Base-by-base conservation (phyloP, 1,140 invertebrate genomes). In the Drosophila erecta region DNA sequence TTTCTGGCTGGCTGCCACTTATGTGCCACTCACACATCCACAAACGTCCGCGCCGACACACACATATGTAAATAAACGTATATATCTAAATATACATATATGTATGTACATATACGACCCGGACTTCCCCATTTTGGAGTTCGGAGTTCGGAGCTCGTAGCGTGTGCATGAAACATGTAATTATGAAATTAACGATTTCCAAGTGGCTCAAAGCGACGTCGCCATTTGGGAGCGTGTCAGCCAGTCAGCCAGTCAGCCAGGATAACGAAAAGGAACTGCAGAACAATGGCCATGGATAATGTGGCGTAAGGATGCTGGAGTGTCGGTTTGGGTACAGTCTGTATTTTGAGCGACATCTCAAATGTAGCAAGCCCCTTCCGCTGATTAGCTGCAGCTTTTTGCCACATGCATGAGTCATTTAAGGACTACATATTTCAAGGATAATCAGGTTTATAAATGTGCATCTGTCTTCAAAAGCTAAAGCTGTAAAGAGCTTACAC, bases 151-250 rank as follows among this genome's bases (percentile, higher is more conserved):
- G 17, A 53, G 50, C 58, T 66, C 50, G 59, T 43, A 78, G 69
- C 75, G 76, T 84, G 80, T 81, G 72, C 81, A 90, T 90, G 86
- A 90, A 90, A 90, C 86, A 90, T 90, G 86, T 87, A 90, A 90
- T 90, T 90, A 90, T 86, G 86, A 90, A 90, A 90, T 90, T 90
- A 90, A 90, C 86, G 86, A 86, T 90, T 90, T 62, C 81, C 86
- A 87, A 87, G 84, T 87, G 84, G 84, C 84, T 80, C 67, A 89
- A 83, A 87, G 75, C 69, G 60, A 67, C 65, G 49, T 43, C 46
- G 62, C 66, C 41, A 67, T 55, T 62, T 76, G 65, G 55, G 57
- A 57, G 62, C 53, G 58, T 81, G 73, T 58, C 56, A 56, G 43
- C 37, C 43, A 49, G 67, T 30, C 30, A 30, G 10, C 27, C 22